Base-by-base conservation (phyloP, 2,888 invertebrate genomes). In the Rhingia campestris region DNA sequence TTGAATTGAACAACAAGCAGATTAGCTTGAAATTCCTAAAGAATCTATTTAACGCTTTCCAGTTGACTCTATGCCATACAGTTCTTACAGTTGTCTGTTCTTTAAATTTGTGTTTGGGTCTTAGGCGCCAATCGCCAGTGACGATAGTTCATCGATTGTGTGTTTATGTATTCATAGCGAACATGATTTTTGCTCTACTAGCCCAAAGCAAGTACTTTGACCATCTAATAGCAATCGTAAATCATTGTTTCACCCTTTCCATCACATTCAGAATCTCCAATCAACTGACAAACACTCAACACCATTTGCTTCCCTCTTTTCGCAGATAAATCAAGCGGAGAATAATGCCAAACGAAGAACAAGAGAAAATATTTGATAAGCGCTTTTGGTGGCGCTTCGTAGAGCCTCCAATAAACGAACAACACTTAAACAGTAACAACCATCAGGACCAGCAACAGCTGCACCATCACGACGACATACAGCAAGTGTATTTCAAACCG, bases 381-480 rank as follows among this genome's bases (percentile, higher is more conserved):
- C 86, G 87, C 86, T 86, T 82, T 86, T 86, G 87, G 86, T 86
- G 87, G 87, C 86, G 86, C 86, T 87, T 87, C 54, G 77, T 87
- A 81, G 86, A 87, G 86, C 87, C 87, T 85, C 87, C 90, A 88
- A 88, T 89, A 89, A 88, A 56, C 82, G 87, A 87, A 77, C 66
- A 73, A 49, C 61, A 70, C 39, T 69, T 53, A 61, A 63, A 43
- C 64, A 80, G 47, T 64, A 63, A 66, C 63, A 64, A 53, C 53
- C 67, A 73, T 22, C 59, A 63, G 59, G 39, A 63, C 9, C 45
- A 59, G 30, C 43, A 64, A 43, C 37, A 66, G 22, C 54, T 59
- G 54, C 76, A 70, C 43, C 74, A 76, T 51, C 61, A 81, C 54
- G 56, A 45, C 61, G 66, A 54, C 70, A 61, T 58, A 39, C 74